A percentile compares a stretch with the other conserved stretches of the same genome.
These are phyloP conservation scores for Selene dorsalis DNA, from an alignment of 2,797 vertebrate species.

Conservation along the genomic window DNA sequence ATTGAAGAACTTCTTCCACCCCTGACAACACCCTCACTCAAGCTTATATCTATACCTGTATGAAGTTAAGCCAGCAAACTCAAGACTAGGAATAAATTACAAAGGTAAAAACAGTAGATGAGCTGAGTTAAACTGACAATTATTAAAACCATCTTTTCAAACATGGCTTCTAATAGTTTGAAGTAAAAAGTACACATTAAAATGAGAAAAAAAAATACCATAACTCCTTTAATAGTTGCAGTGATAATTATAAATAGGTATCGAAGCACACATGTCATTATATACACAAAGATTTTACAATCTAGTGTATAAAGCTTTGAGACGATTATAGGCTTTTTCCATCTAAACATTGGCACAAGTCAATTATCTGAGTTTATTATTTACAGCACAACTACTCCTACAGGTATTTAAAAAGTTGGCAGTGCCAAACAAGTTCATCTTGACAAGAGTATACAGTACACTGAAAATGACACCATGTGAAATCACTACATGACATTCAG, in stretches of 20 bases:
- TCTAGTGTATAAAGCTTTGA: slow-evolving; percentile 67
- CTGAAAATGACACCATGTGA: slow-evolving; percentile 44
- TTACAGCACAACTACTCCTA: slow-evolving; percentile 49
- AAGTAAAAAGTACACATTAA: slow-evolving; percentile 28
- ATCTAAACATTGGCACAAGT: slow-evolving; percentile 67
- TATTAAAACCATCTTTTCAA: slow-evolving; percentile 40
- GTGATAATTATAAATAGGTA: slow-evolving; percentile 68
- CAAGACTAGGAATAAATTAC: neutral
- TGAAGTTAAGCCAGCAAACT: too few relatives aligned
- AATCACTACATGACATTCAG: slow-evolving; percentile 75
- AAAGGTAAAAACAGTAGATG: neutral
- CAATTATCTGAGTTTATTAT: slow-evolving; percentile 48
- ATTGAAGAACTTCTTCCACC: neutral
- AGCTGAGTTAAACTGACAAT: slow-evolving; percentile 22
- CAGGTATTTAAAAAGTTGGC: slow-evolving; percentile 49
- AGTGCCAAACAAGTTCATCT: slow-evolving; percentile 35
- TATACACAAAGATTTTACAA: slow-evolving; percentile 56
- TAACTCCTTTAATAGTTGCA: slow-evolving; percentile 61
- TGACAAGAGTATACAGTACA: slow-evolving; percentile 40
- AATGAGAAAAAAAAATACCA: slow-evolving; percentile 21
- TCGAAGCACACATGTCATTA: slow-evolving; percentile 44
- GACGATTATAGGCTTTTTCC: slow-evolving; percentile 37
- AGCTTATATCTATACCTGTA: neutral
- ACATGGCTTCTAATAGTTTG: slow-evolving; percentile 13
- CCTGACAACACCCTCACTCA: neutral